These are phyloP conservation scores for Drosophila erecta DNA, from an alignment of 1,140 invertebrate genomes.

Conservation along the genomic window DNA sequence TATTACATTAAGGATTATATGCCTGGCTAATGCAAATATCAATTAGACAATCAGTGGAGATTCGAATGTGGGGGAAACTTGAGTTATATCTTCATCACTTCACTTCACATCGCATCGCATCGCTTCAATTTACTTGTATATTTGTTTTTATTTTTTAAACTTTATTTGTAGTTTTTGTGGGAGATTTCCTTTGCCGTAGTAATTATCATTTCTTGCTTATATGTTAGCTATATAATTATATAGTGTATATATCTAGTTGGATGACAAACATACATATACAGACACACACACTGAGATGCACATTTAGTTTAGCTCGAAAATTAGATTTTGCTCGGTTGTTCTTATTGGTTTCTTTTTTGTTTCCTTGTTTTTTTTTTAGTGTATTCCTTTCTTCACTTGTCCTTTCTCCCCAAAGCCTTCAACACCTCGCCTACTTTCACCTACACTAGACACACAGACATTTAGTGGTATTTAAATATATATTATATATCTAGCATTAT, in stretches of 20 bases:
- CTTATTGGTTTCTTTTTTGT: slow-evolving; percentile 4
- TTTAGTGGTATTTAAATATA: slow-evolving; percentile 33
- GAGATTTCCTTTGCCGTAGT: slow-evolving; percentile 29
- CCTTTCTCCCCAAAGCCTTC: slow-evolving; percentile 2
- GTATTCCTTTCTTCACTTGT: slow-evolving; percentile 6
- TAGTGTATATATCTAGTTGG: slow-evolving; percentile 21
- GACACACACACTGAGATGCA: slow-evolving; percentile 55
- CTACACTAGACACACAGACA: slow-evolving; percentile 46
- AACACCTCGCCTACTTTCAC: slow-evolving; percentile 11
- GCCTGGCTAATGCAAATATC: slow-evolving; percentile 36
- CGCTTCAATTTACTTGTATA: no score
- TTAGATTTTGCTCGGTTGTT: slow-evolving; percentile 24
- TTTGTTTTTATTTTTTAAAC: not conserved
- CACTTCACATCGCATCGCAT: not conserved
- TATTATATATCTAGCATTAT: slow-evolving; percentile 43
- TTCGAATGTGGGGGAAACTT: slow-evolving; percentile 10
- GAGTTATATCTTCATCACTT: not conserved
- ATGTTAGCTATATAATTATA: slow-evolving; percentile 36
- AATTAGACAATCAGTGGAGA: slow-evolving; percentile 40
- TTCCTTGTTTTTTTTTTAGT: not conserved
- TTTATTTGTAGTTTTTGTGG: slow-evolving; percentile 2
- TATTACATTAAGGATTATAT: slow-evolving; percentile 42
- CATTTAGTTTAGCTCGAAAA: slow-evolving; percentile 63
- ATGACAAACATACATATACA: slow-evolving; percentile 19
- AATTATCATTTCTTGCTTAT: slow-evolving; percentile 47